phyloP scores from a whole-genome alignment of 2,797 vertebrate species.

The Syngnathus acus region DNA sequence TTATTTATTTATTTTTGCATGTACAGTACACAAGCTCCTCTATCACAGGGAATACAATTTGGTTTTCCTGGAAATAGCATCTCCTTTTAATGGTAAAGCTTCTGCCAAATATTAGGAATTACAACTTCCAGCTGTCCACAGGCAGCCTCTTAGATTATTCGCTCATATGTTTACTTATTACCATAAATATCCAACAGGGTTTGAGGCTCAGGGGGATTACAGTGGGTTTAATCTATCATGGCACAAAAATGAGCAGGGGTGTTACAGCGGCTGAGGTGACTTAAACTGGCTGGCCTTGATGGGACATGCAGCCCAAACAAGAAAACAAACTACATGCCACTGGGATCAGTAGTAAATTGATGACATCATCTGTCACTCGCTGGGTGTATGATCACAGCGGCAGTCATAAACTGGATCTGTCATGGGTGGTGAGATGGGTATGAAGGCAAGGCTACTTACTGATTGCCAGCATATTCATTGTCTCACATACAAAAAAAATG shows the following conservation, averaged over 20 bases:
- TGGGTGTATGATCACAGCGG: conserved; percentile 8
- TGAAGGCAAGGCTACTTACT: neutral
- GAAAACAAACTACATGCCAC: conserved; percentile 47
- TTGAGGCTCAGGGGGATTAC: conserved; percentile 62
- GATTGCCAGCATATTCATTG: neutral
- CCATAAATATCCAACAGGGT: conserved; percentile 62
- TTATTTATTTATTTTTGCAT: neutral
- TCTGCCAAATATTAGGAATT: conserved; percentile 46
- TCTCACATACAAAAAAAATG: neutral
- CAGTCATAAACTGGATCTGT: neutral
- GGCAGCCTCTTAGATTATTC: conserved; percentile 57
- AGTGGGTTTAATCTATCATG: conserved; percentile 58
- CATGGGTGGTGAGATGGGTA: neutral
- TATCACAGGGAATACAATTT: neutral
- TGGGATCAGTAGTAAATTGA: conserved; percentile 25
- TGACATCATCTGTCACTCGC: conserved; percentile 50
- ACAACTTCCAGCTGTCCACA: conserved; percentile 54
- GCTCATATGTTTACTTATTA: conserved; percentile 71
- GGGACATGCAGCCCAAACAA: conserved; percentile 56
- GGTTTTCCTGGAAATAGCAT: conserved; percentile 42
- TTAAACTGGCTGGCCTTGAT: conserved; percentile 59
- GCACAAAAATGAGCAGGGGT: conserved; percentile 70
- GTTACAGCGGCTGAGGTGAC: conserved; percentile 58
- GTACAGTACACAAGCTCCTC: neutral
- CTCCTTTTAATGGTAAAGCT: conserved; percentile 30